Percentiles rank a stretch among this genome's conserved stretches.
These are phyloP conservation scores for Limnephilus lunatus DNA, from an alignment of 2,888 invertebrate species.

Conservation along the genomic window DNA sequence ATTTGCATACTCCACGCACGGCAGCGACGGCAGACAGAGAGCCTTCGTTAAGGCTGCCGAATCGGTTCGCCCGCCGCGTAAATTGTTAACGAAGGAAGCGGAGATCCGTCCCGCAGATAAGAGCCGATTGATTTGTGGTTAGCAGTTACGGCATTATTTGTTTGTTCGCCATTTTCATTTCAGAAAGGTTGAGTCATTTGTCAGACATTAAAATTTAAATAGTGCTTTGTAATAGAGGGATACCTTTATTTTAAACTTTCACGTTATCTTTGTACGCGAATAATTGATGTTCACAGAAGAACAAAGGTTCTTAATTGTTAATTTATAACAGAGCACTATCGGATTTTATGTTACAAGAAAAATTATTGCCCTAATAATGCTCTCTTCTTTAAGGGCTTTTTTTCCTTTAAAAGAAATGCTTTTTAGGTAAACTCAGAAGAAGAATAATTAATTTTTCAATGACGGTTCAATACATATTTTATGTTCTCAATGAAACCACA, in stretches of 20 bases:
- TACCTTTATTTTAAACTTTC: constrained; percentile 13
- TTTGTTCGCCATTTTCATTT: constrained; percentile 56
- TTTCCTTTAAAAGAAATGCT: neutral
- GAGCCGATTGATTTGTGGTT: constrained; percentile 65
- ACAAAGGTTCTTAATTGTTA: constrained; percentile 43
- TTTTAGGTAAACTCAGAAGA: neutral
- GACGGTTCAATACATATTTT: neutral
- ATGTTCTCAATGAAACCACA: neutral
- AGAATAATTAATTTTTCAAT: neutral
- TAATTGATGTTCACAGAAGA: constrained; percentile 17
- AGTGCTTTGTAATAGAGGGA: constrained; percentile 19
- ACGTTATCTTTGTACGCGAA: constrained; percentile 33
- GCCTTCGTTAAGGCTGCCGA: constrained; percentile 40
- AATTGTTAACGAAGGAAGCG: constrained; percentile 63
- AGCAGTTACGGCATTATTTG: constrained; percentile 54
- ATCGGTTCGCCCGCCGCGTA: constrained; percentile 49
- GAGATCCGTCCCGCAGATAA: constrained; percentile 55
- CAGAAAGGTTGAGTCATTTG: constrained; percentile 50
- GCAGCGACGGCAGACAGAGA: constrained; percentile 8
- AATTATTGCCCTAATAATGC: neutral
- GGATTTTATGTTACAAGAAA: neutral
- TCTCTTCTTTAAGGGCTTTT: neutral
- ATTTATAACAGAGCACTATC: constrained; percentile 17
- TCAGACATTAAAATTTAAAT: constrained; percentile 51
- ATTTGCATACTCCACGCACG: constrained; percentile 57